phyloP scores from a whole-genome alignment of 2,888 invertebrate genomes.

The Molorchus minor region DNA sequence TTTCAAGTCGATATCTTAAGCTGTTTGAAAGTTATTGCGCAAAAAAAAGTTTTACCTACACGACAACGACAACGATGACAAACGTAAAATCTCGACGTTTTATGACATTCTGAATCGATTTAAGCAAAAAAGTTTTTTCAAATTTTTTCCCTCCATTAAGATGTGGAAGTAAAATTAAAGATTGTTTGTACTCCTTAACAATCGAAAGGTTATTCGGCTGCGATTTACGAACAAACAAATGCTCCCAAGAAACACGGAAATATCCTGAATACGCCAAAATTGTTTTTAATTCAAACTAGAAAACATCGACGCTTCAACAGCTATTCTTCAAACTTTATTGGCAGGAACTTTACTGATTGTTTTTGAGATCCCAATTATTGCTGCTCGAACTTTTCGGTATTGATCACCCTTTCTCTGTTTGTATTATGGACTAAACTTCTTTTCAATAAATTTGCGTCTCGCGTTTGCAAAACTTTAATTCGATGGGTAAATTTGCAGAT shows the following conservation, averaged over 20 bases:
- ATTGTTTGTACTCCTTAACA: no score
- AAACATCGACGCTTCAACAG: not conserved
- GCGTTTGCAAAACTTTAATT: not conserved
- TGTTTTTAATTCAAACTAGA: conserved; percentile 9
- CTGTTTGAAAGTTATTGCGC: no score
- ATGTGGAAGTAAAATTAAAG: no score
- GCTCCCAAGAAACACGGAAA: not conserved
- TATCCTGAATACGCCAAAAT: not conserved
- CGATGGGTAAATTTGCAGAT: not conserved
- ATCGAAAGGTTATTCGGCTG: no score
- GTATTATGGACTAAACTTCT: not conserved
- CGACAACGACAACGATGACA: no score
- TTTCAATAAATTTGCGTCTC: conserved; percentile 1
- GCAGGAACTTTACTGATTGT: conserved; percentile 9
- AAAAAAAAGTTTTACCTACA: no score
- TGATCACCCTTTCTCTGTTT: not conserved
- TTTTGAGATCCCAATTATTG: conserved; percentile 9
- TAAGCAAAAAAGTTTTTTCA: no score
- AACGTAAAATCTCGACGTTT: no score
- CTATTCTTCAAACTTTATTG: conserved; percentile 15
- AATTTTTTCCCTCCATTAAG: no score
- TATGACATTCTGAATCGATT: no score
- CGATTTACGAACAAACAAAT: not conserved
- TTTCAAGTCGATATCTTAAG: no score
- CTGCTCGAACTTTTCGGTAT: not conserved